Conservation (phyloP, 1,140 invertebrate genomes). For the Stegodyphus mimosarum region DNA sequence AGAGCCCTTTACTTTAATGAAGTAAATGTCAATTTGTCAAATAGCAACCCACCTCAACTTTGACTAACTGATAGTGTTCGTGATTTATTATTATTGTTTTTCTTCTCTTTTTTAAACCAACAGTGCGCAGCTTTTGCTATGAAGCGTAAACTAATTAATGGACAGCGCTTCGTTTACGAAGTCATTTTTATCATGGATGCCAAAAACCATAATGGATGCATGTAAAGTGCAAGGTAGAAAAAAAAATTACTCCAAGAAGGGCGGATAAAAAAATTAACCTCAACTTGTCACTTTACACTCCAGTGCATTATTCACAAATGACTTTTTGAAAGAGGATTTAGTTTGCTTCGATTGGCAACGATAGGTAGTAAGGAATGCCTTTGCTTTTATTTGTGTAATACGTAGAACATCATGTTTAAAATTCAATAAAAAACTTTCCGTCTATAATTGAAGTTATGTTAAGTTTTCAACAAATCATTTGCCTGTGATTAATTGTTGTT, state of each 20-base stretch:
- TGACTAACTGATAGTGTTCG: constrained; percentile 46
- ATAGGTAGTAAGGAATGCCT: constrained; percentile 13
- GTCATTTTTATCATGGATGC: constrained; percentile 40
- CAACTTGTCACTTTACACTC: constrained; percentile 13
- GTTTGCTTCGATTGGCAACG: constrained; percentile 8
- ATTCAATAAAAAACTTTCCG: neutral
- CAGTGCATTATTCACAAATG: constrained; percentile 16
- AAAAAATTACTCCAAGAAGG: neutral
- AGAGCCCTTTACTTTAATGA: constrained; percentile 39
- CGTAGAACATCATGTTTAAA: too few species aligned
- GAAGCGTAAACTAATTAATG: constrained; percentile 54
- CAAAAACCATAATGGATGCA: constrained; percentile 27
- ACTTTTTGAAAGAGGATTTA: constrained; percentile 1
- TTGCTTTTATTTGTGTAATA: neutral
- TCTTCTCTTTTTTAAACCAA: constrained; percentile 2
- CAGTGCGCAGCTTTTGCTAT: constrained; percentile 11
- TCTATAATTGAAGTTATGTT: neutral
- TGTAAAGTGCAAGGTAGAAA: neutral
- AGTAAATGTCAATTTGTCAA: constrained; percentile 51
- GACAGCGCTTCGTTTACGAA: constrained; percentile 1
- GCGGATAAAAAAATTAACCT: constrained; percentile 16
- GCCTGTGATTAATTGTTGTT: constrained; percentile 32
- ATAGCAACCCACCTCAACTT: constrained; percentile 16
- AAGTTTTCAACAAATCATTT: constrained; percentile 13
- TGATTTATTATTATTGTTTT: constrained; percentile 34